Conservation (phyloP, 2,113 vertebrate species). For the Neogale vison region DNA sequence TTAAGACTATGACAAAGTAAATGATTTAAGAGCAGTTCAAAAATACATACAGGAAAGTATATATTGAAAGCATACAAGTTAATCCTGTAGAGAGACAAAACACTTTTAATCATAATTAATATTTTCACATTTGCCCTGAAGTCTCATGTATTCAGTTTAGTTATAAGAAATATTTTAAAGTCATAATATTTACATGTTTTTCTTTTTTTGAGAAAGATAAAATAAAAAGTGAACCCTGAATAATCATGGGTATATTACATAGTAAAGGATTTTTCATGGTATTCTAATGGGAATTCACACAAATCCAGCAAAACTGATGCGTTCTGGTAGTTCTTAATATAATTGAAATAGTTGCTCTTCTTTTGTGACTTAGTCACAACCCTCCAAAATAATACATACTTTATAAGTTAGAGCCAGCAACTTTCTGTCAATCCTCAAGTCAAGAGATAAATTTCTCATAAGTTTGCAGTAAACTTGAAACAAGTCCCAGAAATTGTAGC, state of each 20-base stretch:
- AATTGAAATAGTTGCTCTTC: neutral
- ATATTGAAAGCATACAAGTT: neutral
- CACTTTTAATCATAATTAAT: neutral
- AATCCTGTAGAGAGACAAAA: neutral
- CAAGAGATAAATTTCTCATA: neutral
- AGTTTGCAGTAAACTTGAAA: neutral
- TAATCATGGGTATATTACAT: neutral
- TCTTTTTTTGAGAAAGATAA: neutral
- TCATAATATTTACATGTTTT: neutral
- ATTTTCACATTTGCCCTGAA: neutral
- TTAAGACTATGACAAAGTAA: neutral
- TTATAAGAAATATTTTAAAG: conserved; percentile 44
- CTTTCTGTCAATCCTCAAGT: neutral
- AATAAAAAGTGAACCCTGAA: conserved; percentile 19
- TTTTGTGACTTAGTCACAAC: neutral
- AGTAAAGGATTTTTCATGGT: conserved; percentile 33
- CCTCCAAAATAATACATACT: neutral
- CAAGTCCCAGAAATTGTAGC: neutral
- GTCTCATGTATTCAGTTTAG: neutral
- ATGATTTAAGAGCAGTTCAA: neutral
- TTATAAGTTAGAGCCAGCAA: neutral
- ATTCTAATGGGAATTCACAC: conserved; percentile 33
- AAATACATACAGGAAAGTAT: neutral
- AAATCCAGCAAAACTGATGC: conserved; percentile 12
- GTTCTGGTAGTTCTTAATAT: conserved; percentile 24